These are phyloP conservation scores for Erebia epiphron DNA, from an alignment of 2,888 invertebrate species.

Conservation along the genomic window DNA sequence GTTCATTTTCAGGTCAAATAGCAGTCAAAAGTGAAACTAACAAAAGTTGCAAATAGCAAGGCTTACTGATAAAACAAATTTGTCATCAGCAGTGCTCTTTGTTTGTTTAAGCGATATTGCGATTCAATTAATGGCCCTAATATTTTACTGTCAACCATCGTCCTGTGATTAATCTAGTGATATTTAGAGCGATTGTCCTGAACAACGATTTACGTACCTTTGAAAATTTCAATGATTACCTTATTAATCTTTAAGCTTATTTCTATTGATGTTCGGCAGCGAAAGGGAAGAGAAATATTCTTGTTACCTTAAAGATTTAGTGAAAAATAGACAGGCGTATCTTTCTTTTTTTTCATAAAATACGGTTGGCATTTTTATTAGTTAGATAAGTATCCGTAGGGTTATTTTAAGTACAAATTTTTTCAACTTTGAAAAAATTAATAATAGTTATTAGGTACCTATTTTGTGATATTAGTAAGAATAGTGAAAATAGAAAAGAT, in stretches of 20 bases:
- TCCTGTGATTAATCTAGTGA: conserved; percentile 61
- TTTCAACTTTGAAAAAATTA: no score
- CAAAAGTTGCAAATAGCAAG: no score
- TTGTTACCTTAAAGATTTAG: conserved; percentile 5
- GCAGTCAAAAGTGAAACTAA: no score
- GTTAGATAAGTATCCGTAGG: no score
- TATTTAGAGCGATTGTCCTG: conserved; percentile 38
- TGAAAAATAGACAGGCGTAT: background rate
- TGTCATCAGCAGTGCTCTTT: conserved; percentile 69
- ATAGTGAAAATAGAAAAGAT: no score
- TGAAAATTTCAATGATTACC: conserved; percentile 12
- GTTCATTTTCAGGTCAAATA: no score
- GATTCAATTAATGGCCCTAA: conserved; percentile 73
- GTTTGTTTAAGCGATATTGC: conserved; percentile 72
- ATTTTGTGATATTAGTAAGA: no score
- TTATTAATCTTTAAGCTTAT: conserved; percentile 15
- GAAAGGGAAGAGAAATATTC: background rate
- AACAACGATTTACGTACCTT: conserved; percentile 16
- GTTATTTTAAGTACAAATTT: no score
- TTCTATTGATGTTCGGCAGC: background rate
- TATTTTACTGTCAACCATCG: conserved; percentile 72
- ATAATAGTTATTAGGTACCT: no score
- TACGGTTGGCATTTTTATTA: no score
- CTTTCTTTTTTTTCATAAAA: background rate
- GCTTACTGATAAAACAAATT: conserved; percentile 49